These are phyloP conservation scores for Aulostomus chinensis DNA, from an alignment of 2,797 vertebrate species.

Conservation along the genomic window DNA sequence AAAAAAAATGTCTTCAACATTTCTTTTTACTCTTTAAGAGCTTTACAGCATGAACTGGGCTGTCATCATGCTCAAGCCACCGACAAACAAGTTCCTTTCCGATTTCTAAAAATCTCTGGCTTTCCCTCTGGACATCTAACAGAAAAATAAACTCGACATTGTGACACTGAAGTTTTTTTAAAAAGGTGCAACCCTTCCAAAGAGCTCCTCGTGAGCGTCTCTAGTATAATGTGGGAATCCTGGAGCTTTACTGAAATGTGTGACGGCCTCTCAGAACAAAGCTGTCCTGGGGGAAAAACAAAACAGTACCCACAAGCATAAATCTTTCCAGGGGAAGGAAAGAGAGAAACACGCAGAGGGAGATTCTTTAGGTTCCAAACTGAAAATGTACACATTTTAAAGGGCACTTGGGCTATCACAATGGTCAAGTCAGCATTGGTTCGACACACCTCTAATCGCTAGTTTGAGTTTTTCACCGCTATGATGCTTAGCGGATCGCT, in stretches of 20 bases:
- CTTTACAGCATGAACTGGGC: too few species aligned
- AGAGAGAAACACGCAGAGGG: constrained; percentile 28
- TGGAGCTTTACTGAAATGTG: constrained; percentile 44
- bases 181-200: too few species aligned
- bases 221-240: constrained; percentile 60
- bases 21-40: too few species aligned
- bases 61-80: too few species aligned
- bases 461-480: constrained; percentile 8
- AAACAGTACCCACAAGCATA: constrained; percentile 49
- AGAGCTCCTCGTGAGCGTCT: constrained; percentile 7
- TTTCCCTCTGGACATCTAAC: too few species aligned
- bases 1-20: too few species aligned
- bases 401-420: constrained; percentile 53
- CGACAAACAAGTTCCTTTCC: too few species aligned
- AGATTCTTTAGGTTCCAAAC: constrained; percentile 33
- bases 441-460: constrained; percentile 39
- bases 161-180: too few species aligned
- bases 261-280: constrained; percentile 59
- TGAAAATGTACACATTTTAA: constrained; percentile 62
- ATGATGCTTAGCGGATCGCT: constrained; percentile 15
- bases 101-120: too few species aligned
- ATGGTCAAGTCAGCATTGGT: constrained; percentile 36
- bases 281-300: constrained; percentile 32
- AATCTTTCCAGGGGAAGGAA: constrained; percentile 53
- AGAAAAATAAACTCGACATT: too few species aligned